Evolutionary conservation across 2,888 invertebrate genomes (phyloP), one percentile per base, ranked within the genome.

Genomic region (Hyppa rectilinea): DNA sequence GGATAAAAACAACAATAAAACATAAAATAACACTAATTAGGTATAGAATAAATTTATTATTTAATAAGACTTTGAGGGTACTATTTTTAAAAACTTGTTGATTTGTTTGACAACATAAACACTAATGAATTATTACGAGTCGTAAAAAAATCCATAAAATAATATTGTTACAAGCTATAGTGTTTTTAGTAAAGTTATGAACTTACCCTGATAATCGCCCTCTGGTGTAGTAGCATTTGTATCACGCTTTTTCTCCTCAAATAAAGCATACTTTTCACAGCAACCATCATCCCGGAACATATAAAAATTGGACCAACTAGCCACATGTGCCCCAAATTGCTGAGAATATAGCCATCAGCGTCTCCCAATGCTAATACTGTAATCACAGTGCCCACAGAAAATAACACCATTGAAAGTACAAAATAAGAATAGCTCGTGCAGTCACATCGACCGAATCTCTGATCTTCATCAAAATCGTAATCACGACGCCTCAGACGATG

Each of bases 201-300:
- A 88, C 96, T 96, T 89, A 97, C 97, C 91, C 96, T 96, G 75
- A 97, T 96, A 79, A 97, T 95, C 73, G 97, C 97, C 78, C 97
- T 96, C 85, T 97, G 97, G 80, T 97, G 96, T 55, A 97, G 93
- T 60, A 97, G 94, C 97, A 97, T 97, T 90, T 97, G 97, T 81
- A 97, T 96, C 50, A 97, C 96, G 87, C 97, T 97, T 88, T 97
- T 97, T 88, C 97, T 95, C 83, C 97, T 94, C 79, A 97, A 92
- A 90, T 97, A 97, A 60, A 97, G 89, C 95, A 97, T 96, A 86
- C 97, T 97, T 88, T 97, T 97, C n/a, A 97, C 96, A 55, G 97
- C 97, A 66, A 97, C 96, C 97, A 97, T 97, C 92, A 97, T 96
- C 81, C 97, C 97, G 78, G 97, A 97, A 92, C 97, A 97, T 89